A percentile compares a stretch with the other conserved stretches of the same genome.
Evolutionary conservation across 2,113 vertebrate species (phyloP).

Genomic region (Neomonachus schauinslandi): DNA sequence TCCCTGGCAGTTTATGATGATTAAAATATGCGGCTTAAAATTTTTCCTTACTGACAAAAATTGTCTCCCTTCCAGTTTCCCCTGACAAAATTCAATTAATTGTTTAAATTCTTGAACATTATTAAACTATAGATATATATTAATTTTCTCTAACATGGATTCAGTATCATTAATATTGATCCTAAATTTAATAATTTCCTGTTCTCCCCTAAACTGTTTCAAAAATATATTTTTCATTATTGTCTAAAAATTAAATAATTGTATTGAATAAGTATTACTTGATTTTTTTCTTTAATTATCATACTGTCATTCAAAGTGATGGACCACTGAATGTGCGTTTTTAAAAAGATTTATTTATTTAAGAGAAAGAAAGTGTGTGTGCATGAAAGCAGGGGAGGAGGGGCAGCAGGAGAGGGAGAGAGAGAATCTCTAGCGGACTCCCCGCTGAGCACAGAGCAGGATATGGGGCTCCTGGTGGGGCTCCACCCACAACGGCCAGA

Average conservation of each 20-base stretch:
- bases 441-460: background rate
- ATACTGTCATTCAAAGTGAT: background rate
- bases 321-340: background rate
- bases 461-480: background rate
- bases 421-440: background rate
- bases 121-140: background rate
- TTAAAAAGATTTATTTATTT: background rate
- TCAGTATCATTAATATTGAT: background rate
- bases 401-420: background rate
- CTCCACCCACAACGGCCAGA: rapidly evolving
- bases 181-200: background rate
- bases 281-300: background rate
- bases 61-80: background rate
- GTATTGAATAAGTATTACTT: background rate
- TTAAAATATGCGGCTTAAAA: conserved; percentile 24
- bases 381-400: too few species aligned
- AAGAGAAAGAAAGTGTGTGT: background rate
- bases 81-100: conserved; percentile 7
- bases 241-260: background rate
- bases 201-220: background rate
- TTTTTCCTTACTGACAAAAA: background rate
- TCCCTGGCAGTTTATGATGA: conserved; percentile 60
- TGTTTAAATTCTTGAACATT: background rate
- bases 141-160: background rate
- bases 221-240: background rate